phyloP scores from a whole-genome alignment of 2,113 vertebrate species.

The Thymallus thymallus region DNA sequence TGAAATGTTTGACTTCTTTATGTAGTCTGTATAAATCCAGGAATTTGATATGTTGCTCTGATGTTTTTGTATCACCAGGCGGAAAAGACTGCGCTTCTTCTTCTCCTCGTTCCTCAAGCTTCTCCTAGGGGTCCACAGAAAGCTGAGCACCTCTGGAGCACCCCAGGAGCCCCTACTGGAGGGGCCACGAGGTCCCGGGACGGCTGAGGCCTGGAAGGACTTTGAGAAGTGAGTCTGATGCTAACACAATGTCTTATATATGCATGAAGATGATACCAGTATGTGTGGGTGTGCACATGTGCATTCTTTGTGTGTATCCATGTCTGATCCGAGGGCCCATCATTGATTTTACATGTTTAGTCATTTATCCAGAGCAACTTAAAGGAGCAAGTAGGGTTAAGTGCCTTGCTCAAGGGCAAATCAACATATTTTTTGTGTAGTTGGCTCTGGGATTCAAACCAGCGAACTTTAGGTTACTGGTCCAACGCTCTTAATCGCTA shows the following conservation, averaged over 20 bases:
- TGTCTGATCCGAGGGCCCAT: not conserved
- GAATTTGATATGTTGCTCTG: not conserved
- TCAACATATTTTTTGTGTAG: too few relatives aligned
- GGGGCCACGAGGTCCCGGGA: conserved; percentile 19
- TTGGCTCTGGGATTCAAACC: too few relatives aligned
- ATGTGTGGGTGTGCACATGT: not conserved
- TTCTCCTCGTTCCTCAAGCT: conserved; percentile 87
- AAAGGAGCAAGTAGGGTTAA: too few relatives aligned
- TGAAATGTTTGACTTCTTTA: too few relatives aligned
- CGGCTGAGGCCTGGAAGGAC: conserved; percentile 73
- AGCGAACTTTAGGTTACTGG: too few relatives aligned
- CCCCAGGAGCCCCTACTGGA: conserved; percentile 48
- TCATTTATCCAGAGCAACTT: too few relatives aligned
- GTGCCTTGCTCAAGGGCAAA: too few relatives aligned
- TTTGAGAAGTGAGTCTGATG: conserved; percentile 78
- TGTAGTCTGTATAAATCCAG: not conserved
- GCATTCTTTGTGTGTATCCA: not conserved
- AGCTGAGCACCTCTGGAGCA: conserved; percentile 41
- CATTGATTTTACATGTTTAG: conserved; percentile 1
- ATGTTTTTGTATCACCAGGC: conserved; percentile 59
- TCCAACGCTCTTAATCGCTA: too few relatives aligned
- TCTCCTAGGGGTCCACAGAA: conserved; percentile 80
- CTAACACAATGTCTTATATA: not conserved
- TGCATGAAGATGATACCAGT: not conserved
- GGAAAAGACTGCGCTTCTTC: conserved; percentile 85